Percentiles rank a stretch among this genome's conserved stretches.
phyloP scores from a whole-genome alignment of 2,797 vertebrate genomes.

The Labroides dimidiatus region DNA sequence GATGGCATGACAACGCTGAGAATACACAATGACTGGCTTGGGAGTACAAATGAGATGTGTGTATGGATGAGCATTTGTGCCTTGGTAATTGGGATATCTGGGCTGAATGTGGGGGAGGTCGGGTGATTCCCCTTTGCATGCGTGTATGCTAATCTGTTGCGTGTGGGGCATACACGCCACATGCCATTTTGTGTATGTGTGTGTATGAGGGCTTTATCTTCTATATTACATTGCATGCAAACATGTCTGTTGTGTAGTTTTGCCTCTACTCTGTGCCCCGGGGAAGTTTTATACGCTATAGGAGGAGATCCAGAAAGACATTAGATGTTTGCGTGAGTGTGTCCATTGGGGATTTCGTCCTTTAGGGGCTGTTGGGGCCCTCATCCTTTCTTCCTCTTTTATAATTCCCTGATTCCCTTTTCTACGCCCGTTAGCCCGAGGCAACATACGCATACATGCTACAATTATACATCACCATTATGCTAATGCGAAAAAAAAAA shows the following conservation, averaged over 20 bases:
- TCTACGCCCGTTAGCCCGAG: slow-evolving; percentile 26
- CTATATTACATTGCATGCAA: slow-evolving; percentile 11
- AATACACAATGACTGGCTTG: slow-evolving; percentile 37
- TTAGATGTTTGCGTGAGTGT: slow-evolving; percentile 27
- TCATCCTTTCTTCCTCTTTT: slow-evolving; percentile 24
- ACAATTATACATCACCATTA: slow-evolving; percentile 17
- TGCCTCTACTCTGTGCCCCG: slow-evolving; percentile 7
- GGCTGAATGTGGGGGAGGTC: slow-evolving; percentile 2
- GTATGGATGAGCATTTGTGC: slow-evolving; percentile 24
- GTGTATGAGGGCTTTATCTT: slow-evolving; percentile 3
- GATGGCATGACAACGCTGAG: slow-evolving; percentile 29
- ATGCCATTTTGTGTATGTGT: slow-evolving; percentile 11
- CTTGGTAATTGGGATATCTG: slow-evolving; percentile 28
- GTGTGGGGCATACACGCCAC: slow-evolving; percentile 14
- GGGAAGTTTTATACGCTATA: slow-evolving; percentile 37
- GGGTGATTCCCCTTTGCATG: slow-evolving; percentile 19
- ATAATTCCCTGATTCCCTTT: slow-evolving; percentile 11
- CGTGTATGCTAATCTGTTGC: slow-evolving; percentile 38
- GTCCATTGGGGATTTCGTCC: slow-evolving; percentile 23
- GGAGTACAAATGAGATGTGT: slow-evolving; percentile 3
- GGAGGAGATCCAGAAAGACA: slow-evolving; percentile 27
- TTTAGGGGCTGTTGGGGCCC: slow-evolving; percentile 7
- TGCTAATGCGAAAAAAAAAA: slow-evolving; percentile 22
- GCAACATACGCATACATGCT: not conserved
- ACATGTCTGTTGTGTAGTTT: slow-evolving; percentile 6